Evolutionary conservation across 2,888 invertebrate species (phyloP), one percentile per base, ranked within the genome.

Genomic region (Elmis aenea): DNA sequence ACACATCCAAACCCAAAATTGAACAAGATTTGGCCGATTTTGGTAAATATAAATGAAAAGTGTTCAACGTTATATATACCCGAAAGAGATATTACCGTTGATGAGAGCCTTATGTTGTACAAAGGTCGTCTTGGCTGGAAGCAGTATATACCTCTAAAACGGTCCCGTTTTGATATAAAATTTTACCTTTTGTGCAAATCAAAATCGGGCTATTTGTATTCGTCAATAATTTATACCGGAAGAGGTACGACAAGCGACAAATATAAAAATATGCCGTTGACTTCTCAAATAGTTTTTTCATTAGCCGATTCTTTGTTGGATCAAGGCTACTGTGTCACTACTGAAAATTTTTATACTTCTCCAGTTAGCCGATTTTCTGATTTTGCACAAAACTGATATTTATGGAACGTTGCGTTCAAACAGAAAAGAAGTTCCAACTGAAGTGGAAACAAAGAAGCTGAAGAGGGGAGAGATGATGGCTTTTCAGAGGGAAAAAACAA

Each of bases 51-150:
- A 21, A 30, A 38, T 18, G 26, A 23, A 24, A 27, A 33, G 34
- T 39, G 26, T 33, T 11, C 5, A 22, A 26, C 8, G 11, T 26
- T 38, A 11, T 45, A 34, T 31, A 38, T 23, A 15, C 39, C 39
- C 8, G 46, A 54, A 28, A 18, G 33, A 44, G 42, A 55, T 26
- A 36, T 54, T 10, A 49, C 42, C 2, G 48, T 55, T 12, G 52
- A 55, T 42, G 52, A 55, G 36, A 57, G 54, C 45, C 33, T 58
- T 13, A 29, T 57, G 21, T 34, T 55, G 34, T 58, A 45, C 26
- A 57, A 58, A 49, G 54, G 55, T 13, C 29, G 52, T 15, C 30
- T 59, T 11, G 46, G 51, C 6, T 60, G 58, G 54, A 51, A 44
- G 5, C 59, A 59, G 26, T n/a, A n/a, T n/a, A n/a, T n/a, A n/a